A percentile compares a stretch with the other conserved stretches of the same genome.
Evolutionary conservation across 2,113 vertebrate species (phyloP).

Genomic region (Podarcis raffonei): DNA sequence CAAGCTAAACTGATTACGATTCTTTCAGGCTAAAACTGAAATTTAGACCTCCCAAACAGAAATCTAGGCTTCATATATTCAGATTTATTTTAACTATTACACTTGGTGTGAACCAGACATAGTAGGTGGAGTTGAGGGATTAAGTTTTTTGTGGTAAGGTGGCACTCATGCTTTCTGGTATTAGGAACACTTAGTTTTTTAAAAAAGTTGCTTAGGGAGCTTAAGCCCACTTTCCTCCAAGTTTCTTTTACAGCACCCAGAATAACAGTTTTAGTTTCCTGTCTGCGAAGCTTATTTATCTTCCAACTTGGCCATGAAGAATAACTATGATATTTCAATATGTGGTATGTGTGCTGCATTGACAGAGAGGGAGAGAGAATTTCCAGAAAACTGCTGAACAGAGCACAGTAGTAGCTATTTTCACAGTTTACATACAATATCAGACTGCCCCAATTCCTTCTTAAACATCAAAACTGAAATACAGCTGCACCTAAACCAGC

Average conservation of each 20-base stretch:
- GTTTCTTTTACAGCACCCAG: constrained; percentile 20
- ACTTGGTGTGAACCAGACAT: constrained; percentile 8
- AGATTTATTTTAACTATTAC: neutral
- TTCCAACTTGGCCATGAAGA: constrained; percentile 39
- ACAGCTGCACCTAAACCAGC: constrained; percentile 20
- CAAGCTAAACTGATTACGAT: neutral
- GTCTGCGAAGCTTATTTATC: constrained; percentile 21
- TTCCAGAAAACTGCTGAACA: constrained; percentile 18
- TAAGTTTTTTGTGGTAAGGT: constrained; percentile 55
- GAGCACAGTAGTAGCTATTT: constrained; percentile 2
- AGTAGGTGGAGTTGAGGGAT: constrained; percentile 48
- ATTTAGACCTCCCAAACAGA: too few relatives aligned
- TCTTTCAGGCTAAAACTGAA: neutral
- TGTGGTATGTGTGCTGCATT: neutral
- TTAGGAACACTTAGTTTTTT: constrained; percentile 53
- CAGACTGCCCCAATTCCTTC: neutral
- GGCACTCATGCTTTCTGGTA: constrained; percentile 40
- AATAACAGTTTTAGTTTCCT: constrained; percentile 17
- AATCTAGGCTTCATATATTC: constrained; percentile 13
- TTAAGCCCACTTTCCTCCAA: constrained; percentile 34
- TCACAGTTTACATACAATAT: neutral
- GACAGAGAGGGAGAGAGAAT: neutral
- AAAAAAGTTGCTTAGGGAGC: constrained; percentile 47
- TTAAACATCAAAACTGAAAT: constrained; percentile 22
- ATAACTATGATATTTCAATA: neutral